These are phyloP conservation scores for Heliconius hewitsoni DNA, from an alignment of 1,140 invertebrate species.

Conservation along the genomic window DNA sequence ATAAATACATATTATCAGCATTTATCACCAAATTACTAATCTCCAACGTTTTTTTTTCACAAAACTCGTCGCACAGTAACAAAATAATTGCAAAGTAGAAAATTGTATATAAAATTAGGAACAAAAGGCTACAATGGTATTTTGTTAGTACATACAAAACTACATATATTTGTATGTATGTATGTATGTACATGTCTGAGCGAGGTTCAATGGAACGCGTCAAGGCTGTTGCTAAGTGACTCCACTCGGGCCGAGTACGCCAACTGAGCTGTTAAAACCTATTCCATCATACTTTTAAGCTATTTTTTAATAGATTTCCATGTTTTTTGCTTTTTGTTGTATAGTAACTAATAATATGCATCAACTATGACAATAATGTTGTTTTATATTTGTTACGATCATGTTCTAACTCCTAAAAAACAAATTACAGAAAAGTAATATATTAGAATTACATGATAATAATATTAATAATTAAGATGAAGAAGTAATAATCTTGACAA, in stretches of 20 bases:
- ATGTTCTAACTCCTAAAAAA: no score
- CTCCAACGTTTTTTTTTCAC: no score
- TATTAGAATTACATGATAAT: no score
- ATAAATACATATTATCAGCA: no score
- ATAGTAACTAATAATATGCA: no score
- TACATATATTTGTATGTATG: not conserved
- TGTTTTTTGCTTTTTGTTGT: not conserved
- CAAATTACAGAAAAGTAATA: no score
- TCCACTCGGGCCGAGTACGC: conserved; percentile 24
- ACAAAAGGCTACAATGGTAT: conserved; percentile 2
- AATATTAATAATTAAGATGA: no score
- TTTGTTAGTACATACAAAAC: not conserved
- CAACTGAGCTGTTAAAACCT: conserved; percentile 10
- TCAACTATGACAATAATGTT: no score
- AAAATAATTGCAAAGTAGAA: not conserved
- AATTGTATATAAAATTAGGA: conserved; percentile 17
- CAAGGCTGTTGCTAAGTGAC: conserved; percentile 52
- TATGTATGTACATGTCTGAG: conserved; percentile 18
- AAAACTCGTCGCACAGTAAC: not conserved
- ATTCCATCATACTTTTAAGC: conserved; percentile 1
- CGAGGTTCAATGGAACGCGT: conserved; percentile 49
- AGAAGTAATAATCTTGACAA: no score
- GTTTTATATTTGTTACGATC: no score
- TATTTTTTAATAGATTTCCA: not conserved
- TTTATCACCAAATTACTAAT: no score